Base-by-base conservation (phyloP, 2,113 vertebrate species). In the Tragelaphus imberbis region DNA sequence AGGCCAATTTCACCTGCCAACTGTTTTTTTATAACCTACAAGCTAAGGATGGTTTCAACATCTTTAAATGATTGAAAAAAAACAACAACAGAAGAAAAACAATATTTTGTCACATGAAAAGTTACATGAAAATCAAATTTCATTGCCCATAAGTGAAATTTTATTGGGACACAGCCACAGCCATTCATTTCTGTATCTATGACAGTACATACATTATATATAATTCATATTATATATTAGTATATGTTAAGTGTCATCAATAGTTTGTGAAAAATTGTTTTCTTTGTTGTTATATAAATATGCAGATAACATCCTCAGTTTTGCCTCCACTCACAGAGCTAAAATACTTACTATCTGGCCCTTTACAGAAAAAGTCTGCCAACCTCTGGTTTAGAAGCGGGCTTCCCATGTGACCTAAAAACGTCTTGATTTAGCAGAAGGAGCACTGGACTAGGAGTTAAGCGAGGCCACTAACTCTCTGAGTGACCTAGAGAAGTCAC, bases 61-160 rank as follows among this genome's bases (percentile, higher is more conserved):
- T 79, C 95, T 93, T 97, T 92, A 96, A 97, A 56, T 94, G 51
- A 91, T n/a, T 89, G 17, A 2, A 13, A 28, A 68, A 23, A 53
- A 23, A 53, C 9, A 49, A 49, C 49, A 49, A 53, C 23, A 53
- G 77, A 88, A 84, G 63, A 49, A 77, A 30, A 93, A 58, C 51
- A 94, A 55, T 88, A 89, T 91, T 85, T 49, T 25, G 79, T 95
- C 55, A 85, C 49, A 14, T 68, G 65, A 94, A 91, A 36, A 93
- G 90, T 91, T 58, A 79, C 23, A 75, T 94, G 15, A 85, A 91
- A 92, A 61, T 94, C 85, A 97, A 71, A 81, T 82, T 88, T 87
- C 19, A 75, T 21, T 63, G 47, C 86, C 21, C 27, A 61, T 55
- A 92, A 75, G 33, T 89, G n/a, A 89, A 63, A 16, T 58, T 61